A percentile compares a stretch with the other conserved stretches of the same genome.
phyloP scores from a whole-genome alignment of 2,888 invertebrate species.

The Rhagium mordax region DNA sequence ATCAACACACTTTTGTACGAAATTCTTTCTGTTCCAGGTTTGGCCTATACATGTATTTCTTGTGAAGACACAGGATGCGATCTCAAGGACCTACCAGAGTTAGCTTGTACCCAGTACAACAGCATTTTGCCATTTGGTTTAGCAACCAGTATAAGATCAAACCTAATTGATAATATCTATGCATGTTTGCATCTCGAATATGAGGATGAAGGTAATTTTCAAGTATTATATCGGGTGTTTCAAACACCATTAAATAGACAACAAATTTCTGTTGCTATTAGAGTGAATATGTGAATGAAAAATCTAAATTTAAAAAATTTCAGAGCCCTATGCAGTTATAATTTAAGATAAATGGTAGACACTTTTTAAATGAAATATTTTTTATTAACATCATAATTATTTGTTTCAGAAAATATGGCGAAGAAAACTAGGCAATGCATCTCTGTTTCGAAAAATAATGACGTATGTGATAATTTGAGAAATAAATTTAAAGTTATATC shows the following conservation, averaged over 20 bases:
- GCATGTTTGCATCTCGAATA: slow-evolving; percentile 30
- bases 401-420: neutral
- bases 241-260: no score
- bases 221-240: no score
- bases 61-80: slow-evolving; percentile 14
- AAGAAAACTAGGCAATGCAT: slow-evolving; percentile 26
- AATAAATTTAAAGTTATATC: neutral
- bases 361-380: neutral
- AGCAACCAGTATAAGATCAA: neutral
- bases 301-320: no score
- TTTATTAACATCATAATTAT: neutral
- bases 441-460: neutral
- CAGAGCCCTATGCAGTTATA: no score
- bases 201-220: slow-evolving; percentile 12
- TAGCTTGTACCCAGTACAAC: slow-evolving; percentile 1
- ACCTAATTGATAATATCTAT: neutral
- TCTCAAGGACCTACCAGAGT: neutral
- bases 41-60: slow-evolving; percentile 18
- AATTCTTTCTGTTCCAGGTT: slow-evolving; percentile 23
- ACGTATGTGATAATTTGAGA: slow-evolving; percentile 6
- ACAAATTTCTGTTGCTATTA: no score
- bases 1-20: no score
- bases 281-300: no score
- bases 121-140: neutral
- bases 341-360: no score